Base-by-base conservation (phyloP, 2,113 vertebrate genomes). In the Mellivora capensis region DNA sequence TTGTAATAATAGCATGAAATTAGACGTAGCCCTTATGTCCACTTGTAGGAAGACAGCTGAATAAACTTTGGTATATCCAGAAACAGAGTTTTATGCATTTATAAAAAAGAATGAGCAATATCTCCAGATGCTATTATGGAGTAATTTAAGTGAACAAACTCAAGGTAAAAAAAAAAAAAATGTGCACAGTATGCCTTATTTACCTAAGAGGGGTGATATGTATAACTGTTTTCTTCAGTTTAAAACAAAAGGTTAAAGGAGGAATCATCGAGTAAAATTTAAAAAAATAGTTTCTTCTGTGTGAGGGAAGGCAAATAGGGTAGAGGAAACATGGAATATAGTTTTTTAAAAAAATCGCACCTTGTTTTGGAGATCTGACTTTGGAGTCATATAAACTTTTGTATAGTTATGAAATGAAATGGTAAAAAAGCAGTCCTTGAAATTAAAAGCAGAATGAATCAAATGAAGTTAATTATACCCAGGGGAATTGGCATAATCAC, bases 391-490 rank as follows among this genome's bases (percentile, higher is more conserved):
- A 31, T 39, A 59, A 59, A 52, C 64, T 77, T 94, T 82, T 84
- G 79, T 42, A 37, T 81, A 74, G 54, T 81, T 85, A 72, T 85
- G 80, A 82, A 91, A 87, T 81, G 91, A 82, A 39, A 34, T 87
- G 49, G 39, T 95, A 92, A 76, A 96, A 93, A 89, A 13, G 29
- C 25, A 83, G 34, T 44, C 49, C 31, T 71, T 94, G 64, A 76
- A 95, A 90, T 49, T 87, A 81, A 90, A 93, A 77, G 31, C 25
- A 97, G 64, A 87, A 49, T 74, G 69, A 95, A 84, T 95, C 54
- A 67, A 27, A 21, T 94, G 44, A 82, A 29, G 52, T 94, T 74
- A 72, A 67, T 80, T 64, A 9, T 79, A 69, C 23, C 8, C 52
- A 8, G 44, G 12, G 25, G 52, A 91, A 31, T n/a, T 76, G 64